A percentile compares a stretch with the other conserved stretches of the same genome.
Evolutionary conservation across 2,888 invertebrate genomes (phyloP).

Genomic region (Hoplodrina ambigua): DNA sequence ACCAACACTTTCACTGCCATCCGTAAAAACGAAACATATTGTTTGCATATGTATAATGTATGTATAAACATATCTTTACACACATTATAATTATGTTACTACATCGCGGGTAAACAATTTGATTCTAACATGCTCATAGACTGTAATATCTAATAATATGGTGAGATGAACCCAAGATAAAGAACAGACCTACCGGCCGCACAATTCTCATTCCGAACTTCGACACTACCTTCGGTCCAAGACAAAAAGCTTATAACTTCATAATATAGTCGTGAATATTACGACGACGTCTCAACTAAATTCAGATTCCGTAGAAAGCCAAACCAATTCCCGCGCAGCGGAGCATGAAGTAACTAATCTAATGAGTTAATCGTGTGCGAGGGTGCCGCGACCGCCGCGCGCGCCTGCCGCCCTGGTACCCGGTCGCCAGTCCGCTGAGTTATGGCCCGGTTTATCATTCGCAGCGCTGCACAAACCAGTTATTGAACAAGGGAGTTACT

Average conservation of each 20-base stretch:
- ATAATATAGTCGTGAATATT: slow-evolving; percentile 37
- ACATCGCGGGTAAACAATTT: too few species aligned
- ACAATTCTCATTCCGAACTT: slow-evolving; percentile 20
- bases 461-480: slow-evolving; percentile 54
- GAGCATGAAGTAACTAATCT: slow-evolving; percentile 60
- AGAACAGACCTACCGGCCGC: slow-evolving; percentile 11
- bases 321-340: slow-evolving; percentile 55
- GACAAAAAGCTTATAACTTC: slow-evolving; percentile 27
- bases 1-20: too few species aligned
- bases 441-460: slow-evolving; percentile 56
- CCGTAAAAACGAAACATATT: too few species aligned
- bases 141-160: not conserved
- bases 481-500: slow-evolving; percentile 51
- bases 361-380: slow-evolving; percentile 61
- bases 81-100: too few species aligned
- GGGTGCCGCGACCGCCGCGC: slow-evolving; percentile 43
- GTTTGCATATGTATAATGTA: too few species aligned
- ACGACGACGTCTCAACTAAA: slow-evolving; percentile 52
- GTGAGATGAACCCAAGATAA: slow-evolving; percentile 13
- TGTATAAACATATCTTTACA: too few species aligned
- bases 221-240: slow-evolving; percentile 9
- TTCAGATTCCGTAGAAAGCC: slow-evolving; percentile 52
- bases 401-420: slow-evolving; percentile 17
- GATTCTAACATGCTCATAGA: not conserved
- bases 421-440: slow-evolving; percentile 42